Percentiles rank a stretch among this genome's conserved stretches.
phyloP scores from a whole-genome alignment of 2,113 vertebrate genomes.

The Sylvia atricapilla region DNA sequence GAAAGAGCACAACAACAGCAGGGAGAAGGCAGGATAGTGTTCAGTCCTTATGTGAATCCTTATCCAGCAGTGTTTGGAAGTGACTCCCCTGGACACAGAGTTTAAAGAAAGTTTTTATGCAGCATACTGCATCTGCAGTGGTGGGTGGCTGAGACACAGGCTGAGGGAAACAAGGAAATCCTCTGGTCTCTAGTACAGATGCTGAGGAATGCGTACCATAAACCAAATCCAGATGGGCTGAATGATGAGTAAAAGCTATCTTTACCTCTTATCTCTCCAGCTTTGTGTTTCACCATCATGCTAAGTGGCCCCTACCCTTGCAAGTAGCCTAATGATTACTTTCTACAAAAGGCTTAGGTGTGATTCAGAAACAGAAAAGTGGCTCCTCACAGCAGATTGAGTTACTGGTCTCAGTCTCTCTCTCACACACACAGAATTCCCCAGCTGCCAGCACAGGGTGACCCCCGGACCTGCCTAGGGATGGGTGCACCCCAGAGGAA shows the following conservation, averaged over 20 bases:
- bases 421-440: neutral
- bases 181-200: constrained; percentile 17
- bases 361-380: neutral
- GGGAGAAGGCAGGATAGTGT: neutral
- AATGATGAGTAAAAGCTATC: neutral
- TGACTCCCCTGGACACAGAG: neutral
- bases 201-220: constrained; percentile 23
- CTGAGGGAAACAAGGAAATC: neutral
- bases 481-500: neutral
- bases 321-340: constrained; percentile 13
- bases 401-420: neutral
- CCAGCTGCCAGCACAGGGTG: neutral
- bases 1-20: neutral
- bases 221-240: constrained; percentile 29
- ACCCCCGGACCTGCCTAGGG: neutral
- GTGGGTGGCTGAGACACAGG: neutral
- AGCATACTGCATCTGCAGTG: neutral
- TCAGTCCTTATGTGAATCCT: neutral
- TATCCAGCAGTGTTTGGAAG: neutral
- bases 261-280: constrained; percentile 1
- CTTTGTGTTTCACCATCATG: neutral
- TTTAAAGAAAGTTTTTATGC: neutral
- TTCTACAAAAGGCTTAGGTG: neutral
- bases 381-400: neutral
- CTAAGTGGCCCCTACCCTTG: neutral